A percentile compares a stretch with the other conserved stretches of the same genome.
Evolutionary conservation across 2,797 vertebrate species (phyloP).

Genomic region (Tarsius wallacei): DNA sequence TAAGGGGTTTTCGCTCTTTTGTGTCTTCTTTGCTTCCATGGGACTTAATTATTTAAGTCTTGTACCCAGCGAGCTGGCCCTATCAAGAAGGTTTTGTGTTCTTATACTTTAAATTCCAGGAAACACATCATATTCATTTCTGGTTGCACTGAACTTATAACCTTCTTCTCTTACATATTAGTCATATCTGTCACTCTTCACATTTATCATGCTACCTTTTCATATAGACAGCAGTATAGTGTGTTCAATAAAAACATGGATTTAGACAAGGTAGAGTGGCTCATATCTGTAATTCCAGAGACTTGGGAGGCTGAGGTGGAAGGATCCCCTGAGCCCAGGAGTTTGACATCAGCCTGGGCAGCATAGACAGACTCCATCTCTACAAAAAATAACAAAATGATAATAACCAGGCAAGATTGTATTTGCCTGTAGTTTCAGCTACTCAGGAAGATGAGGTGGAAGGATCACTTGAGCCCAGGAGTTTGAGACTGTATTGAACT

Average conservation of each 20-base stretch:
- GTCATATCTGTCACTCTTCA: neutral
- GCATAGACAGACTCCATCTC: too few species aligned
- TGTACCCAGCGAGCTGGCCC: neutral
- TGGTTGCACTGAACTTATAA: neutral
- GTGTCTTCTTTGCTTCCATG: neutral
- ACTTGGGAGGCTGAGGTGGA: too few species aligned
- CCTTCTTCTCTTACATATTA: neutral
- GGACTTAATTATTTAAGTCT: neutral
- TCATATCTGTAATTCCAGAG: too few species aligned
- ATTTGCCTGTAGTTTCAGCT: too few species aligned
- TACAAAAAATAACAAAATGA: too few species aligned
- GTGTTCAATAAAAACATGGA: neutral
- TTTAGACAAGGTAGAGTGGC: neutral
- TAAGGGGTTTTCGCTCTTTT: slow-evolving; percentile 8
- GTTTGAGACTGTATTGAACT: too few species aligned
- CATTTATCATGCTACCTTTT: neutral
- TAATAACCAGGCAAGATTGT: too few species aligned
- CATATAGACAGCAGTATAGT: neutral
- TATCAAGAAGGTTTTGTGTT: neutral
- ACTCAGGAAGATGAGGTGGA: too few species aligned
- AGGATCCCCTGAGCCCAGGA: too few species aligned
- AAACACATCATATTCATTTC: neutral
- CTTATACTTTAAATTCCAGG: neutral
- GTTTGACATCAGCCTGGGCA: too few species aligned
- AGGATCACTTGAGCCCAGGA: too few species aligned